Evolutionary conservation across 2,888 invertebrate species (phyloP), one percentile per base, ranked within the genome.

Genomic region (Listrodromus nycthemerus): DNA sequence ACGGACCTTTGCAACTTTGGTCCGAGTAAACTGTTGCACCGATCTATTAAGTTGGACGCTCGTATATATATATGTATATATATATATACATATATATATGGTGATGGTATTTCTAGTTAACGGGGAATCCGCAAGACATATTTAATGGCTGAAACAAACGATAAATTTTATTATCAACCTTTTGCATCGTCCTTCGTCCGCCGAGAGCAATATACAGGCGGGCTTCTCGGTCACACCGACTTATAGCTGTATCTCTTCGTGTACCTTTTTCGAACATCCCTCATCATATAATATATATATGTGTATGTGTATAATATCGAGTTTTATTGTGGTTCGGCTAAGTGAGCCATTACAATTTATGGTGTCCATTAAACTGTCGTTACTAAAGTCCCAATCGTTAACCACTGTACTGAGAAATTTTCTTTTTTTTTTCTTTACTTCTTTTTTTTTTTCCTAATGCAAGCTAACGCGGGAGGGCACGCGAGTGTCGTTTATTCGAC

Each of bases 341-440:
- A 83, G 84, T 84, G 71, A 80, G 80, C 70, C 81, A 85, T 85
- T 81, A 85, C 81, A 63, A 67, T 83, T 85, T 83, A 85, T 65
- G 81, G 78, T 81, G 85, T 83, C 83, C 75, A 83, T 83, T 85
- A 85, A 85, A 83, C 80, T 81, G 81, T 83, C 83, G 79, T 85
- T 85, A 81, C 78, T 24, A 69, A 8, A 67, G 79, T 8, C 45
- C 66, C 21, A 16, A 19, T 7, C 19, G n/a, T 52, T 52, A 19
- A 52, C 41, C 16, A 52, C 50, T 52, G 50, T 52, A 58, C 73
- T 37, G 13, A 69, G 70, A 69, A 52, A 65, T 70, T 71, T 50
- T 76, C 66, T 76, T 65, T 27, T 16, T n/a, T 13, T 30, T 27
- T 16, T 30, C 13, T 27, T 1, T 58, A 6, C 6, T 30, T 3